Conservation (phyloP, 1,140 invertebrate genomes). For the Aphis craccivora region DNA sequence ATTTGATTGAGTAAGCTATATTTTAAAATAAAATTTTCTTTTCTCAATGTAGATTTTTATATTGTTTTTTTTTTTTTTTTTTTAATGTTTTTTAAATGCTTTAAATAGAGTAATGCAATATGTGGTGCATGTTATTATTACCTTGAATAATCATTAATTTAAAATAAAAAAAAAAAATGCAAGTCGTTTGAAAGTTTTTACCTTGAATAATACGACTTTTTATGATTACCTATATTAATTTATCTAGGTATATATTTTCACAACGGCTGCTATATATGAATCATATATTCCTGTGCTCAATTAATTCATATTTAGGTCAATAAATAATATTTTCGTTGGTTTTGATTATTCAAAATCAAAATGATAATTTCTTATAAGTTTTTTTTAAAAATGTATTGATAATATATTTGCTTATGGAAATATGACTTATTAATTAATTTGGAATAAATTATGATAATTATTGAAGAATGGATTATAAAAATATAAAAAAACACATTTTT, state of each 20-base stretch:
- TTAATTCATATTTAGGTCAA: neutral
- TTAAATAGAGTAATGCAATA: neutral
- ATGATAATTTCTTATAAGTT: neutral
- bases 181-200: constrained; percentile 29
- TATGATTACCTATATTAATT: neutral
- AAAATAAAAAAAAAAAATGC: neutral
- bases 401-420: neutral
- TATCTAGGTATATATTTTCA: neutral
- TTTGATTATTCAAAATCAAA: neutral
- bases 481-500: neutral
- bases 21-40: neutral
- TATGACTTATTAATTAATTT: neutral
- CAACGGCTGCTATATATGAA: neutral
- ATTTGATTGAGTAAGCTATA: neutral
- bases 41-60: neutral
- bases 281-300: neutral
- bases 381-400: neutral
- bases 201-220: constrained; percentile 21
- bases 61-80: too few relatives aligned
- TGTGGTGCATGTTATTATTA: neutral
- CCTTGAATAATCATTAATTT: constrained; percentile 4
- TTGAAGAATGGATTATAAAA: neutral
- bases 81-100: neutral
- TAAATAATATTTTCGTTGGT: neutral
- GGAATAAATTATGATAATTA: constrained; percentile 4